Conservation (phyloP, 2,113 vertebrate genomes). For the Myotis lucifugus region DNA sequence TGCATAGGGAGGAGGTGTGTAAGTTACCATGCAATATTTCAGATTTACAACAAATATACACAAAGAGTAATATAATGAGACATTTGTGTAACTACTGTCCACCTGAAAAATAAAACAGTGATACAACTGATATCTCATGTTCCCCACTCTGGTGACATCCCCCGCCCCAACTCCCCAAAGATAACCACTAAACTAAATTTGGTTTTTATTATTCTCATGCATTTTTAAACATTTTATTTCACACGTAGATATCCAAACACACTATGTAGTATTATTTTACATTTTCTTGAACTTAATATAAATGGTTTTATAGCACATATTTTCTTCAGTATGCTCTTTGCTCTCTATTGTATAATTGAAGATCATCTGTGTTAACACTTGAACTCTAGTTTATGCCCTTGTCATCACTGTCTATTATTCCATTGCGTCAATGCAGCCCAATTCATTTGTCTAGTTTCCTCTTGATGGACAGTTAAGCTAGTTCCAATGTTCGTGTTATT, state of each 20-base stretch:
- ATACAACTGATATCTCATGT: background rate
- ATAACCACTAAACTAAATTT: slow-evolving; percentile 29
- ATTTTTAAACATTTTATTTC: background rate
- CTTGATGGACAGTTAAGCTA: background rate
- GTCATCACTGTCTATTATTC: background rate
- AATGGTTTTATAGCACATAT: background rate
- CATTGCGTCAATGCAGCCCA: background rate
- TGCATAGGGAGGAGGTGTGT: background rate
- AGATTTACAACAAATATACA: background rate
- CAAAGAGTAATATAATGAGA: background rate
- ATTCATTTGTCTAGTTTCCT: slow-evolving; percentile 20
- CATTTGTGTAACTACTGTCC: background rate
- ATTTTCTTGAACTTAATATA: background rate
- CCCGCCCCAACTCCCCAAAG: background rate
- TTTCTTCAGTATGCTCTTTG: background rate
- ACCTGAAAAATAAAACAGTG: background rate
- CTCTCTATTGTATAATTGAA: background rate
- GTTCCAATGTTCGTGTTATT: background rate
- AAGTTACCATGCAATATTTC: background rate
- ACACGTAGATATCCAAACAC: background rate
- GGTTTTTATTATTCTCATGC: background rate
- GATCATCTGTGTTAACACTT: background rate
- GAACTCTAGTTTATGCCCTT: background rate
- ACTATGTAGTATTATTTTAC: background rate
- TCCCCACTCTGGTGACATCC: background rate